Percentiles rank a stretch among this genome's conserved stretches.
These are phyloP conservation scores for Oreochromis mossambicus DNA, from an alignment of 2,797 vertebrate species.

Conservation along the genomic window DNA sequence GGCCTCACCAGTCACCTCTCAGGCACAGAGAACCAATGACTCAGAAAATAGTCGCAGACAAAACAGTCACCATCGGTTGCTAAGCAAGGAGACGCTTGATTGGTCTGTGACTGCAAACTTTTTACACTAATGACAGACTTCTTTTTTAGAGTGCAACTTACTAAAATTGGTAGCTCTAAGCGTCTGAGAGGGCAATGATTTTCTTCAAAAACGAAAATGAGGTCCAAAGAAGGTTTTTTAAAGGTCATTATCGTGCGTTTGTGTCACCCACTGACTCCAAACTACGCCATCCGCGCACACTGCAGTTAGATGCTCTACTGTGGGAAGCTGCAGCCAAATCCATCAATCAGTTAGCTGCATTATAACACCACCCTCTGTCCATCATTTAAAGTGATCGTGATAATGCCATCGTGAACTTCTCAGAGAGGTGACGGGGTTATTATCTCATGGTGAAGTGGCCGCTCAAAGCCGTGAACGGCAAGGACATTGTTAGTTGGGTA, in stretches of 20 bases:
- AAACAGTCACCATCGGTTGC: constrained; percentile 51
- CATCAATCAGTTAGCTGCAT: constrained; percentile 32
- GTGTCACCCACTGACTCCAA: constrained; percentile 19
- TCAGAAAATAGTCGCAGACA: constrained; percentile 52
- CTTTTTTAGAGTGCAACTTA: constrained; percentile 38
- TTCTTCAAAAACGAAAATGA: constrained; percentile 39
- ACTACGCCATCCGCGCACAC: background rate
- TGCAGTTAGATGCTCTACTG: background rate
- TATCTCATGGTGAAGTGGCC: constrained; percentile 67
- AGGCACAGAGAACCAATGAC: constrained; percentile 60
- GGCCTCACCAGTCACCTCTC: constrained; percentile 67
- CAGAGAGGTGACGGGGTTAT: constrained; percentile 70
- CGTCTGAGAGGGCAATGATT: constrained; percentile 17
- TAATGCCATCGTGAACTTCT: constrained; percentile 72
- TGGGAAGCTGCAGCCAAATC: constrained; percentile 23
- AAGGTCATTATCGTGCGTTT: constrained; percentile 27
- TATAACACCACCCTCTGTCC: constrained; percentile 51
- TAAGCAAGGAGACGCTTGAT: constrained; percentile 54
- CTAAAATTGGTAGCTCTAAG: constrained; percentile 60
- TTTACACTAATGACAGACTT: constrained; percentile 60
- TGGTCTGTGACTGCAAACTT: constrained; percentile 50
- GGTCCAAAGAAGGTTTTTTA: constrained; percentile 2
- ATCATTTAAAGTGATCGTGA: constrained; percentile 69
- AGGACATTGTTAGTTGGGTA: constrained; percentile 80
- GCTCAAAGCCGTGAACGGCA: constrained; percentile 72